Conservation (phyloP, 2,888 invertebrate genomes). For the Cataglyphis livida region DNA sequence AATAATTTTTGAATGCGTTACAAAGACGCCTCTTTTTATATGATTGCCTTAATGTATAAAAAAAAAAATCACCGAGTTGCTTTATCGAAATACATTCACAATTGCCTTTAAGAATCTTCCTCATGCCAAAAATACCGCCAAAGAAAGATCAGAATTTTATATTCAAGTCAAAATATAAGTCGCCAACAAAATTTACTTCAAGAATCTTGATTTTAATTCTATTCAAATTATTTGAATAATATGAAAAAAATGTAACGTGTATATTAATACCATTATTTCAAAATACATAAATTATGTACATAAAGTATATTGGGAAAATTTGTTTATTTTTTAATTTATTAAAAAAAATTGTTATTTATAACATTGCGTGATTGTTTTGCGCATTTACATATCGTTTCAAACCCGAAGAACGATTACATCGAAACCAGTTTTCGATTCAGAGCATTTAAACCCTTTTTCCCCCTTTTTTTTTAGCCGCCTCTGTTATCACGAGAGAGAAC, state of each 20-base stretch:
- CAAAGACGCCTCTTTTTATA: slow-evolving; percentile 39
- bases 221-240: slow-evolving; percentile 8
- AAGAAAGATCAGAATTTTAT: neutral
- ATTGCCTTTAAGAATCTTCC: neutral
- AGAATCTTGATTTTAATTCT: neutral
- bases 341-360: slow-evolving; percentile 1
- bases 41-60: slow-evolving; percentile 6
- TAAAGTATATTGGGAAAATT: neutral
- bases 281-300: neutral
- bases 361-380: neutral
- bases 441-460: slow-evolving; percentile 27
- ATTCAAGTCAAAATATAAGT: slow-evolving; percentile 11
- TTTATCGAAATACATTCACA: neutral
- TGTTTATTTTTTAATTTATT: neutral
- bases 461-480: slow-evolving; percentile 69
- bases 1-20: slow-evolving; percentile 64
- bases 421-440: slow-evolving; percentile 78
- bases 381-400: slow-evolving; percentile 13
- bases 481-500: slow-evolving; percentile 51
- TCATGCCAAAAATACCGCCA: neutral
- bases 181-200: neutral
- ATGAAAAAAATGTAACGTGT: too few relatives aligned
- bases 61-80: slow-evolving; percentile 45
- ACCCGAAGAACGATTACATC: slow-evolving; percentile 5
- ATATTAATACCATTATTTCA: neutral